Evolutionary conservation across 2,888 invertebrate genomes (phyloP).

Genomic region (Formica aserva): DNA sequence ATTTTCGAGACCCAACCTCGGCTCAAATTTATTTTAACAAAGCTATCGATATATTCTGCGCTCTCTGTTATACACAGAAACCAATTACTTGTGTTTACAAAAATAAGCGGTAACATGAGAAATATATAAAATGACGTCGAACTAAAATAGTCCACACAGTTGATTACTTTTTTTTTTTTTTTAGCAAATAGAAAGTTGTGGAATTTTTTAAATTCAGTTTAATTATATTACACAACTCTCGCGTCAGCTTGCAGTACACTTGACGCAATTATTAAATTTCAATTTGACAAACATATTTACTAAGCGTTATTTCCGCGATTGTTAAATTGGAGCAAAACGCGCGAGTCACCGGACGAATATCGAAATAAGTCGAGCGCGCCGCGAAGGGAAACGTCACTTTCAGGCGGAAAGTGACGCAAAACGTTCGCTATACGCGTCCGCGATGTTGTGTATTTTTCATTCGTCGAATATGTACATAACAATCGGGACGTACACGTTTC

Average conservation of each 20-base stretch:
- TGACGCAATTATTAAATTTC: neutral
- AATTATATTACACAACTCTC: neutral
- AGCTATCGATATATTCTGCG: neutral
- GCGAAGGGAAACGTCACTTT: slow-evolving; percentile 38
- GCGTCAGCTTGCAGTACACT: neutral
- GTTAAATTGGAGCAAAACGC: slow-evolving; percentile 11
- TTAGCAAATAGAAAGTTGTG: neutral
- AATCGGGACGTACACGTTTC: slow-evolving; percentile 33
- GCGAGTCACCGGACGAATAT: slow-evolving; percentile 14
- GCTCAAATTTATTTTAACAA: neutral
- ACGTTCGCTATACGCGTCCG: neutral
- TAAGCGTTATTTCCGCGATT: slow-evolving; percentile 15
- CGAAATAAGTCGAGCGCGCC: slow-evolving; percentile 38
- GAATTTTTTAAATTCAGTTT: neutral
- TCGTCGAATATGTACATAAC: slow-evolving; percentile 51
- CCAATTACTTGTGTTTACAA: neutral
- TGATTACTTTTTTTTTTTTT: neutral
- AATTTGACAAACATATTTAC: slow-evolving; percentile 18
- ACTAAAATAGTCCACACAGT: too few relatives aligned
- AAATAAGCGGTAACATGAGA: neutral
- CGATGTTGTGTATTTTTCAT: slow-evolving; percentile 50
- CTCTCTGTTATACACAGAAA: too few relatives aligned
- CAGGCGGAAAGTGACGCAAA: slow-evolving; percentile 28
- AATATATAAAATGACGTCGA: neutral
- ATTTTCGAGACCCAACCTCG: neutral